Evolutionary conservation across 1,140 invertebrate species (phyloP).

Genomic region (Drosophila leontia): DNA sequence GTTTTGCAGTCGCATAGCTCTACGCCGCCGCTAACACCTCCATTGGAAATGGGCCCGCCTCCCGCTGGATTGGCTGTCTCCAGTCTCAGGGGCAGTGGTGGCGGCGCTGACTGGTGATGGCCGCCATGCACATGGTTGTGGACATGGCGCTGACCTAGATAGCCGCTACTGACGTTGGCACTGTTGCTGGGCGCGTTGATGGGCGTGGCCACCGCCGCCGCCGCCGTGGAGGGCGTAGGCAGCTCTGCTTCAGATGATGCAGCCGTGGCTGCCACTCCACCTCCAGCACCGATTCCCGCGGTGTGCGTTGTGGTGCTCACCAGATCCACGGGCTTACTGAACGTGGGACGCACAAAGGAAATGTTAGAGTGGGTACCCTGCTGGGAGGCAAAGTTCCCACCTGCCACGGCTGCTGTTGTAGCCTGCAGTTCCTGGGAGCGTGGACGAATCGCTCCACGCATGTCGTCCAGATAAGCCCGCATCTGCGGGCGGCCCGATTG

Average conservation of each 20-base stretch:
- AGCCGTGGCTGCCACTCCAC: constrained; percentile 3
- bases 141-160: constrained; percentile 43
- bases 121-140: constrained; percentile 45
- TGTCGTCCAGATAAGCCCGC: constrained; percentile 67
- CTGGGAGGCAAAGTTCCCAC: constrained; percentile 14
- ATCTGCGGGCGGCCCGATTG: constrained; percentile 65
- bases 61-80: constrained; percentile 47
- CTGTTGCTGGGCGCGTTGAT: constrained; percentile 27
- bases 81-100: constrained; percentile 30
- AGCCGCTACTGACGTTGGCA: constrained; percentile 23
- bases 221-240: constrained; percentile 37
- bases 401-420: constrained; percentile 12
- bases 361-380: constrained; percentile 61
- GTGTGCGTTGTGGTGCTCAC: constrained; percentile 77
- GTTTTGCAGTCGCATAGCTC: constrained; percentile 83
- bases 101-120: constrained; percentile 44
- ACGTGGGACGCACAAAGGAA: constrained; percentile 79
- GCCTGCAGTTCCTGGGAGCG: constrained; percentile 67
- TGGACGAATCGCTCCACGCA: constrained; percentile 53
- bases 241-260: constrained; percentile 43
- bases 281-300: neutral
- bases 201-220: constrained; percentile 17
- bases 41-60: constrained; percentile 19
- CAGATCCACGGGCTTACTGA: constrained; percentile 72
- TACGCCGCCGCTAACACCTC: constrained; percentile 14